Evolutionary conservation across 2,113 vertebrate species (phyloP).

Genomic region (Hydropotes inermis): DNA sequence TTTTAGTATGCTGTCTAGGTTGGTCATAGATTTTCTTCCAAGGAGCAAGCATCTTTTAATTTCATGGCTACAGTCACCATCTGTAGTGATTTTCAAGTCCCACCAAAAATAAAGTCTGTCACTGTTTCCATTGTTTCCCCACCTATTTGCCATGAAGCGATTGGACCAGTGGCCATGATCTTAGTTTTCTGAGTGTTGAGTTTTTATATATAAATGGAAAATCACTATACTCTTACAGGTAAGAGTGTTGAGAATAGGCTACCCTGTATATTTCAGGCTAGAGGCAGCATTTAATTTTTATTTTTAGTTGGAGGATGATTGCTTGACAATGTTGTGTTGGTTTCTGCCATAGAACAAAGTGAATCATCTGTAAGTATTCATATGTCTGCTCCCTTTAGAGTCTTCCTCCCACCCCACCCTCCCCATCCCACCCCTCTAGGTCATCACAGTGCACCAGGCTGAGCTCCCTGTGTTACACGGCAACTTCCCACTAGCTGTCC

Average conservation of each 20-base stretch:
- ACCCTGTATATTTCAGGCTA: no score
- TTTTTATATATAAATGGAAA: not conserved
- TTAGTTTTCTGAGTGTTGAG: not conserved
- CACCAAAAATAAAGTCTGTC: not conserved
- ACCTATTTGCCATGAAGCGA: not conserved
- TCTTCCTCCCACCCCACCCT: not conserved
- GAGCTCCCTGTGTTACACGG: not conserved
- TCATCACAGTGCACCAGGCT: not conserved
- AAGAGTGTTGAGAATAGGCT: not conserved
- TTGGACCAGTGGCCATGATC: not conserved
- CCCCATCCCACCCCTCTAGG: not conserved
- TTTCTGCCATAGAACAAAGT: not conserved
- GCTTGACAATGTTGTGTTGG: not conserved
- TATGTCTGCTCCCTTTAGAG: not conserved
- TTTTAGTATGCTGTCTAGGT: not conserved
- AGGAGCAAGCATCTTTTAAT: not conserved
- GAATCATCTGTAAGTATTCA: not conserved
- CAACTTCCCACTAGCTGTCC: not conserved
- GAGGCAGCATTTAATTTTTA: not conserved
- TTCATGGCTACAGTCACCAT: not conserved
- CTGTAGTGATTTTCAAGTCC: not conserved
- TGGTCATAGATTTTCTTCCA: not conserved
- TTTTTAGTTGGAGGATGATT: not conserved
- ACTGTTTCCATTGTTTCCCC: not conserved
- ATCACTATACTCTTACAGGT: not conserved